Base-by-base conservation (phyloP, 2,797 vertebrate species). In the Alauda arvensis region DNA sequence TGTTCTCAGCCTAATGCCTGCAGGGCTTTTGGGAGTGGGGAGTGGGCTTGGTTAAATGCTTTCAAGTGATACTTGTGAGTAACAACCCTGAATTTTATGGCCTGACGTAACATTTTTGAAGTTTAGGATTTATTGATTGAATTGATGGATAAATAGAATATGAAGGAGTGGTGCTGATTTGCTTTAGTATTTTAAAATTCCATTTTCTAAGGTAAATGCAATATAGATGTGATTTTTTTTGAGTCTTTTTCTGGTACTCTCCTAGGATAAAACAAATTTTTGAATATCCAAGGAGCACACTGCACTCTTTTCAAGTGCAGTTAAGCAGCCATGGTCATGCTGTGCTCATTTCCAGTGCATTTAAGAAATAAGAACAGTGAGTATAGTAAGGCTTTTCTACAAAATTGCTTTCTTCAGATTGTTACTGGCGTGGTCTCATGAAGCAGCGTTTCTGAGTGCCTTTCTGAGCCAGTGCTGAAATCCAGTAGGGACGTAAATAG, bases 321-420 rank as follows among this genome's bases (percentile, higher is more conserved):
- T 83, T 91, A 85, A 91, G 78, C 74, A 85, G 37, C 88, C 16
- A 12, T 15, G 24, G 67, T 72, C 87, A 28, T 0, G 15, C 77
- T 90, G 72, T 65, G 90, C 88, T 89, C 83, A 62, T 89, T 80
- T 72, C 60, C 61, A 76, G 39, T 46, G 61, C 61, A 9, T 48
- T 85, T 77, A 63, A 79, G 76, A 62, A 65, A 65, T 75, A 53
- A 75, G 17, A 45, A 59, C 31, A 25, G 84, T 39, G 75, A 76
- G 26, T 42, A 7, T 18, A 66, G 81, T 17, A 40, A 79, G 19
- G 59, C 6, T 65, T 79, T 74, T 51, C 81, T 63, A 48, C 71
- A 40, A 49, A 85, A 87, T 85, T 24, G 21, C 79, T 82, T 85
- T 59, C 60, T 62, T 74, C 14, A 24, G 57, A 1, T 65, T 37